phyloP scores from a whole-genome alignment of 2,113 vertebrate species.

The Strix aluco region DNA sequence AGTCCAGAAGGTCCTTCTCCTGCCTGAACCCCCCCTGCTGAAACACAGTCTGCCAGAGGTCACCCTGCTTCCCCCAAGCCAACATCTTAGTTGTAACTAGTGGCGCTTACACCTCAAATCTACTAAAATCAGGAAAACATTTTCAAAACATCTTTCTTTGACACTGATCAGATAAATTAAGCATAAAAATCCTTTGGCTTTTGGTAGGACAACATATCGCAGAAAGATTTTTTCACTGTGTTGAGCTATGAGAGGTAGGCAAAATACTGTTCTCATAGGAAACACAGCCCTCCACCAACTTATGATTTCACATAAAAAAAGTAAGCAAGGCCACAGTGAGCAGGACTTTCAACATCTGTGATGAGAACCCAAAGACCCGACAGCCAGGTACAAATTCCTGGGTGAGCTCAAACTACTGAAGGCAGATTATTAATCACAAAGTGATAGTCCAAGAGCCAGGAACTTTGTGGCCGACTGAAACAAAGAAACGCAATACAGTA shows the following conservation, averaged over 20 bases:
- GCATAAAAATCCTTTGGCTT: background rate
- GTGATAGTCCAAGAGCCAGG: background rate
- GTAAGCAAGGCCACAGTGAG: background rate
- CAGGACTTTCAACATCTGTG: background rate
- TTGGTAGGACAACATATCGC: background rate
- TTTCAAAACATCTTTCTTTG: background rate
- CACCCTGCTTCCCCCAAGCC: background rate
- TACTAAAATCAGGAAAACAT: background rate
- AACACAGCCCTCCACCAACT: background rate
- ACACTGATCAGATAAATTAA: background rate
- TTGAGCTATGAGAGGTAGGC: background rate
- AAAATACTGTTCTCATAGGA: background rate
- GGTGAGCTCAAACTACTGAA: background rate
- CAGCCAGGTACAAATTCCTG: background rate
- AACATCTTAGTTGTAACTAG: background rate
- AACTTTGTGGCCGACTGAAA: background rate
- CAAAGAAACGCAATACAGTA: background rate
- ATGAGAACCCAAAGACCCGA: background rate
- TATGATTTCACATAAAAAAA: background rate
- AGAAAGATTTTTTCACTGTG: background rate
- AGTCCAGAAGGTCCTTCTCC: background rate
- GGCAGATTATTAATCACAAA: background rate
- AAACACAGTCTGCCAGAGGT: background rate
- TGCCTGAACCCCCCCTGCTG: background rate
- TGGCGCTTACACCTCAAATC: background rate